A percentile compares a stretch with the other conserved stretches of the same genome.
Conservation (phyloP, 2,888 invertebrate genomes). For the Lycaena phlaeas region DNA sequence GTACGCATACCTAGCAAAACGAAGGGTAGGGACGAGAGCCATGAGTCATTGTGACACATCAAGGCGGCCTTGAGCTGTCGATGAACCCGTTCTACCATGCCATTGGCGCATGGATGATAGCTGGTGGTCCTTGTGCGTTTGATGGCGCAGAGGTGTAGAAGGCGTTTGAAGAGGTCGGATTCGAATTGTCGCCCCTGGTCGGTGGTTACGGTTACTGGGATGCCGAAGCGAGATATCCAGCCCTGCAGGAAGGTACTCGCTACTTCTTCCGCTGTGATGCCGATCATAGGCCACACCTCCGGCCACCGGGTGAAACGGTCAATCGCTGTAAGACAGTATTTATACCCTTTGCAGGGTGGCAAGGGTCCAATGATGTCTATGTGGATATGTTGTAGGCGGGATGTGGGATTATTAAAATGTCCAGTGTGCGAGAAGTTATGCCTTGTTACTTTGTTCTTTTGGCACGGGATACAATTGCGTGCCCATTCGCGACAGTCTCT, state of each 20-base stretch:
- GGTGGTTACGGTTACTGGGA: slow-evolving; percentile 15
- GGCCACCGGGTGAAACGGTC: too few relatives aligned
- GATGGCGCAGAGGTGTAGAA: slow-evolving; percentile 7
- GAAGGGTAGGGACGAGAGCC: slow-evolving; percentile 13
- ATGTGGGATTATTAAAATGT: slow-evolving; percentile 13
- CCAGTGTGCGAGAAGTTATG: slow-evolving; percentile 16
- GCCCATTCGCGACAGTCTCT: slow-evolving; percentile 29
- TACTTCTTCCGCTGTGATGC: slow-evolving; percentile 24
- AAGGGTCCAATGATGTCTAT: too few relatives aligned
- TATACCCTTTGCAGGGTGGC: too few relatives aligned
- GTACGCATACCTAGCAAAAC: slow-evolving; percentile 16
- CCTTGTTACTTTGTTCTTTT: slow-evolving; percentile 21
- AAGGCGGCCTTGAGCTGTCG: slow-evolving; percentile 25
- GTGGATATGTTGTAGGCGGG: slow-evolving; percentile 26
- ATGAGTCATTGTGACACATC: slow-evolving; percentile 23
- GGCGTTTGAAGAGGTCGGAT: slow-evolving; percentile 15
- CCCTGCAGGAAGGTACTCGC: slow-evolving; percentile 15
- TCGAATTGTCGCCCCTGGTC: slow-evolving; percentile 23
- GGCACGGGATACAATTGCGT: slow-evolving; percentile 28
- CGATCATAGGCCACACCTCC: too few relatives aligned
- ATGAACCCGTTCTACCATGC: slow-evolving; percentile 19
- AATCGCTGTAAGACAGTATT: too few relatives aligned
- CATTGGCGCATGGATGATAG: slow-evolving; percentile 11
- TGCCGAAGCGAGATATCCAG: slow-evolving; percentile 22
- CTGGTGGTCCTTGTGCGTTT: slow-evolving; percentile 12